These are phyloP conservation scores for Latrodectus hesperus DNA, from an alignment of 2,888 invertebrate species.

Conservation along the genomic window DNA sequence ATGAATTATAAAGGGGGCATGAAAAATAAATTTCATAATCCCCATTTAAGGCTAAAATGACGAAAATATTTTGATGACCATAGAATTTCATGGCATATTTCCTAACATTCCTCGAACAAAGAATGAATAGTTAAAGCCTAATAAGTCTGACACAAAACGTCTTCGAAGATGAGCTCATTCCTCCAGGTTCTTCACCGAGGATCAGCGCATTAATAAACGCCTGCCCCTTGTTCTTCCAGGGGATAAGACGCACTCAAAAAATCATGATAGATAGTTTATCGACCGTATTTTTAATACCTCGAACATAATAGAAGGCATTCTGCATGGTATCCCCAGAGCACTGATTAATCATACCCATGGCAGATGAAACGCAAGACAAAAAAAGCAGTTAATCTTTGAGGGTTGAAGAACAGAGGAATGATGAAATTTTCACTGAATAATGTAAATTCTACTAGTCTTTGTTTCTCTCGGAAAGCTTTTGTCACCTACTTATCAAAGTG, in stretches of 20 bases:
- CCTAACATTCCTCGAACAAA: too few species aligned
- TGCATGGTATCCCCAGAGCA: conserved; percentile 14
- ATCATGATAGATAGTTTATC: conserved; percentile 39
- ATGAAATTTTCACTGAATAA: neutral
- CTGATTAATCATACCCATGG: conserved; percentile 43
- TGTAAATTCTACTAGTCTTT: too few species aligned
- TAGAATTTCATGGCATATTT: too few species aligned
- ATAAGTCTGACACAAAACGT: neutral
- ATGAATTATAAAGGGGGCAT: too few species aligned
- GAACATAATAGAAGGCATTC: conserved; percentile 30
- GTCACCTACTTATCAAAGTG: too few species aligned
- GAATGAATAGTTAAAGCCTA: neutral
- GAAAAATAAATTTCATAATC: too few species aligned
- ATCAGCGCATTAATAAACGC: neutral
- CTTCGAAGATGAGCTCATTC: neutral
- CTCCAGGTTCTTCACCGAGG: neutral
- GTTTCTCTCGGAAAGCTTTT: too few species aligned
- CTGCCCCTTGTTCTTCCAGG: neutral
- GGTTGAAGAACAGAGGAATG: neutral
- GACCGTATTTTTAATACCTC: conserved; percentile 25
- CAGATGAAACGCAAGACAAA: conserved; percentile 27
- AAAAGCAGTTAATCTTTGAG: neutral
- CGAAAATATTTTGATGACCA: too few species aligned
- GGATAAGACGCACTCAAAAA: conserved; percentile 18
- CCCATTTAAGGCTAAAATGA: too few species aligned